Evolutionary conservation across 2,797 vertebrate genomes (phyloP), one percentile per base, ranked within the genome.

Genomic region (Triplophysa bombifrons): DNA sequence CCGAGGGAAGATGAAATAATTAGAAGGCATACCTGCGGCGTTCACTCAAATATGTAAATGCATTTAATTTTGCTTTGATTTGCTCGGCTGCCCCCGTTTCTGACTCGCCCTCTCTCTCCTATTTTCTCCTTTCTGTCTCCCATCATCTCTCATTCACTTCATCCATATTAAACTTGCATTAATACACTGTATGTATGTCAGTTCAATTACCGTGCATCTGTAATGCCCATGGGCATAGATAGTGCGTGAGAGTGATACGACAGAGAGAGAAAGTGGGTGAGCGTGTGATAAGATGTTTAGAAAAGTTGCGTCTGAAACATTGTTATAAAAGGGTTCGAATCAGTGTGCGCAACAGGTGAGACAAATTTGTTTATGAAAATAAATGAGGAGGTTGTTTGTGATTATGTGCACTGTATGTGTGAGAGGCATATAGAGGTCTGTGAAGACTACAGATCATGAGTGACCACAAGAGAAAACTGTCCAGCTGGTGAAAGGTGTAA

Each of bases 31-130:
- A 91, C 90, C 93, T 85, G 88, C 89, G 90, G 90, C 87, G 81
- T 91, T 94, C 90, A 92, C 92, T 92, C 93, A 92, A 93, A 94
- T 93, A 94, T 94, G 93, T 91, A 94, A 94, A 94, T 94, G 88
- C 89, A 86, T 91, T 92, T 94, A 91, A 93, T 93, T 93, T 93
- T 88, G 87, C 91, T 93, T 92, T 93, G 92, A 94, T 94, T 93
- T 92, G 90, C 89, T 90, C 85, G 81, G 89, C 84, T 90, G 90
- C 89, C 78, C 84, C 34, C 65, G 60, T 75, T 69, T 77, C 78
- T 72, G 22, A 44, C 74, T 46, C 16, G 2, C 41, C 2, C 34
- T 71, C 58, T 50, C 48, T 50, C 53, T 72, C 80, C 55, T 67
- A 38, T 46, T 51, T 3, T 16, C 48, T 30, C 71, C 50, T 74